Evolutionary conservation across 2,888 invertebrate species (phyloP), one percentile per base, ranked within the genome.

Genomic region (Tupiocoris notatus): DNA sequence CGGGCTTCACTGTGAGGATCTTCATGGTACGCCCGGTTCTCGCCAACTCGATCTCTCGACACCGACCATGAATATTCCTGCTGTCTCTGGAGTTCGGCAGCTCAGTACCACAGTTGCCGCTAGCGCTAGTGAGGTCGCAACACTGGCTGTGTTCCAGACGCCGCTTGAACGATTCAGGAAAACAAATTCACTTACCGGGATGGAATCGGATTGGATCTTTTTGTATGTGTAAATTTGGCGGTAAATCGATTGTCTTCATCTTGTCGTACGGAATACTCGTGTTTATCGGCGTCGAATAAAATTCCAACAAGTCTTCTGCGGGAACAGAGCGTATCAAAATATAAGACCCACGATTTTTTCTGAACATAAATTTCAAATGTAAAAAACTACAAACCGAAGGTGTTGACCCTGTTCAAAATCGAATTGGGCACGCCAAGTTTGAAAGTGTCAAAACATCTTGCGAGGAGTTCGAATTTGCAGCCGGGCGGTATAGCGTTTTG

Each of bases 161-260:
- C n/a, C n/a, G n/a, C n/a, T n/a, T n/a, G n/a, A n/a, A n/a, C n/a
- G n/a, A n/a, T n/a, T n/a, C n/a, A n/a, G n/a, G n/a, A n/a, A n/a
- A n/a, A n/a, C n/a, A n/a, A n/a, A n/a, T n/a, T n/a, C 64, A 78
- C 81, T 81, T 81, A 91, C 92, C 91, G 80, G 95, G 94, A 85
- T 95, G 88, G 84, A 95, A 97, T 76, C 95, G 86, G 61, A 91
- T 83, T 83, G 93, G 92, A 64, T 96, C 91, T 77, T 89, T 86
- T 82, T 93, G 91, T 1, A 97, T 87, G 83, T 96, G 91, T 23
- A 98, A 84, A 86, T 98, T 98, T 82, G 91, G 90, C 0, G 97
- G 96, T 68, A 97, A 84, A 25, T 94, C 89, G 82, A 89, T 87
- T 3, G 71, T 79, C 78, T 87, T 88, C 81, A 95, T 83, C 39